Base-by-base conservation (phyloP, 2,797 vertebrate species). In the Falco biarmicus region DNA sequence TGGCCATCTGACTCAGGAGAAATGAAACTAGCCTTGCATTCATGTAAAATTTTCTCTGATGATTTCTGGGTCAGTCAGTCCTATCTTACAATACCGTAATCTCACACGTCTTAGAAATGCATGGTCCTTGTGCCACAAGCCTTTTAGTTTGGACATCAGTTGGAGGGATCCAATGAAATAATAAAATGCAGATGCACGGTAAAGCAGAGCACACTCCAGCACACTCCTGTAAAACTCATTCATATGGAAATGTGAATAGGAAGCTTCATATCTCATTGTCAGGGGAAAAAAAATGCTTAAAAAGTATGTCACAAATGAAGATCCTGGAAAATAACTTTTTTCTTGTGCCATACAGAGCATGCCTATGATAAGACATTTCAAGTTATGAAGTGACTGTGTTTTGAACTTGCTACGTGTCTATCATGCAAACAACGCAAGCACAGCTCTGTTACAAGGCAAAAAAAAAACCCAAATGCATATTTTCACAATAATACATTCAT, bases 151-250 rank as follows among this genome's bases (percentile, higher is more conserved):
- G 11, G 37, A 50, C 53, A 53, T 79, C 66, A 87, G 5, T 60
- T 94, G 56, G 32, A 74, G n/a, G 13, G 24, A 64, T 53, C 34
- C 51, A 80, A 48, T n/a, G 54, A 86, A 92, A 77, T 71, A 81
- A 86, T 89, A 93, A 84, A 83, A 95, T 73, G 32, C 32, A 89
- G 69, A 65, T 88, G 32, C 12, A 26, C 0, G 4, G 41, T 64
- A 48, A 94, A 84, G 16, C 43, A 85, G 41, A 66, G 60, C n/a
- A n/a, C 5, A 61, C 8, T 68, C 22, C 39, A 53, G 10, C 24
- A 90, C 54, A 25, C 28, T 64, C 66, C 76, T 89, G 43, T 83
- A 86, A 88, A 96, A 89, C 5, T 31, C 37, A 91, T 93, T 65
- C 70, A 59, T 32, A 65, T 11, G 57, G 66, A 93, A 94, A 64